phyloP scores from a whole-genome alignment of 2,888 invertebrate genomes.

The Selenia dentaria region DNA sequence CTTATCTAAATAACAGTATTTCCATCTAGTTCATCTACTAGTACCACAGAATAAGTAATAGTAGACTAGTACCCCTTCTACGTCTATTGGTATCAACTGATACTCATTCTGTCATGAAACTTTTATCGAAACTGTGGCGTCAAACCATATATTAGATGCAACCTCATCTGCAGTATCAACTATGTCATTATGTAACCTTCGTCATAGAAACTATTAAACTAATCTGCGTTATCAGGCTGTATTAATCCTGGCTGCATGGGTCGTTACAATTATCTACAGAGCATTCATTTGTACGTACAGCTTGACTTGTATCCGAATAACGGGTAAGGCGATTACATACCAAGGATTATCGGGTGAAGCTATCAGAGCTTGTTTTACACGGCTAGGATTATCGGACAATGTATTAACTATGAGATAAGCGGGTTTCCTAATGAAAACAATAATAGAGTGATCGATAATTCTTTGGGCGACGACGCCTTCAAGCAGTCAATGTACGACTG shows the following conservation, averaged over 20 bases:
- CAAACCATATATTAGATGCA: background rate
- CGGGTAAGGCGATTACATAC: slow-evolving; percentile 45
- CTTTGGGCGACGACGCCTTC: background rate
- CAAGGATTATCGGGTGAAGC: slow-evolving; percentile 41
- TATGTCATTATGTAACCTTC: too few relatives aligned
- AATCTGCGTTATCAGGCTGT: slow-evolving; percentile 48
- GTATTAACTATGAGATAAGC: slow-evolving; percentile 10
- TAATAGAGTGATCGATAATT: background rate
- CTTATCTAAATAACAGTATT: slow-evolving; percentile 68
- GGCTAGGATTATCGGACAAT: slow-evolving; percentile 22
- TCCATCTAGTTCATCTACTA: slow-evolving; percentile 10
- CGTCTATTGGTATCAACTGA: background rate
- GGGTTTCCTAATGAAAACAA: slow-evolving; percentile 13
- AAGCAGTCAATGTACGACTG: too few relatives aligned
- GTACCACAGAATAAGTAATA: too few relatives aligned
- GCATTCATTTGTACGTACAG: slow-evolving; percentile 61
- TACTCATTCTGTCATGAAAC: background rate
- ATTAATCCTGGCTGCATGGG: slow-evolving; percentile 66
- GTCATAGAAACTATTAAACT: slow-evolving; percentile 7
- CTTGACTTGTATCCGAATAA: slow-evolving; percentile 45
- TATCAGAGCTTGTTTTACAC: slow-evolving; percentile 37
- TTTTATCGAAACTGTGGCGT: background rate
- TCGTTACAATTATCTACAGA: slow-evolving; percentile 66
- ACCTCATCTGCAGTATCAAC: background rate
- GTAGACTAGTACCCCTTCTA: slow-evolving; percentile 6